Conservation (phyloP, 2,888 invertebrate genomes). For the Epistrophe eligans region DNA sequence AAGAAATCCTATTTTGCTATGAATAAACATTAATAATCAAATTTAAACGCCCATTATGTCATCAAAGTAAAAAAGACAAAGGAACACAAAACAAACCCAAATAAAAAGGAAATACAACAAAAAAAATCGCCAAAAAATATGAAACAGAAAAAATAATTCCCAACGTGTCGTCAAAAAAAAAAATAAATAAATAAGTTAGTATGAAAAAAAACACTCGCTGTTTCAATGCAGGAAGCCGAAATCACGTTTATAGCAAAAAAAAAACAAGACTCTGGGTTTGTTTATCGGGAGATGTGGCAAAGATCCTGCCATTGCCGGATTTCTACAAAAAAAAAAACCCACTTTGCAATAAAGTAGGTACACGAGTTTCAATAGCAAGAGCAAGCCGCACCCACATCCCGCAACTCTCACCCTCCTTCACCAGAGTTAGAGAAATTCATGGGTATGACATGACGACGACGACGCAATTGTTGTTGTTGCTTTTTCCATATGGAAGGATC, state of each 20-base stretch:
- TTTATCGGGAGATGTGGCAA: background rate
- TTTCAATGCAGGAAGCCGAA: slow-evolving; percentile 64
- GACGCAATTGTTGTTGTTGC: slow-evolving; percentile 27
- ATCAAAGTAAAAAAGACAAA: slow-evolving; percentile 50
- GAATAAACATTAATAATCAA: slow-evolving; percentile 68
- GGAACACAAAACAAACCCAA: slow-evolving; percentile 4
- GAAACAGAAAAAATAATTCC: slow-evolving; percentile 16
- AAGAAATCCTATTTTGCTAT: slow-evolving; percentile 40
- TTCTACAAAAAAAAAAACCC: slow-evolving; percentile 7
- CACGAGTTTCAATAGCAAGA: slow-evolving; percentile 22
- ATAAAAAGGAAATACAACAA: slow-evolving; percentile 5
- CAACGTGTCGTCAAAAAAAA: slow-evolving; percentile 21
- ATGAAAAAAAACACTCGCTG: slow-evolving; percentile 45
- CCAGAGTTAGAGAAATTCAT: slow-evolving; percentile 20
- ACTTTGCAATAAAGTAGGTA: slow-evolving; percentile 38
- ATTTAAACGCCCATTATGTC: slow-evolving; percentile 61
- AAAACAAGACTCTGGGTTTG: slow-evolving; percentile 14
- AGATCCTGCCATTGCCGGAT: slow-evolving; percentile 21
- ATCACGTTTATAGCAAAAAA: slow-evolving; percentile 9
- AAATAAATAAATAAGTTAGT: slow-evolving; percentile 4
- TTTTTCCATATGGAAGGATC: slow-evolving; percentile 6
- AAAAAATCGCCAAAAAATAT: background rate
- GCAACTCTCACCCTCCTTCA: background rate
- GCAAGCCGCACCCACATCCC: slow-evolving; percentile 21
- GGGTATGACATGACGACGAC: slow-evolving; percentile 47